Base-by-base conservation (phyloP, 2,888 invertebrate species). In the Trichogramma dendrolimi region DNA sequence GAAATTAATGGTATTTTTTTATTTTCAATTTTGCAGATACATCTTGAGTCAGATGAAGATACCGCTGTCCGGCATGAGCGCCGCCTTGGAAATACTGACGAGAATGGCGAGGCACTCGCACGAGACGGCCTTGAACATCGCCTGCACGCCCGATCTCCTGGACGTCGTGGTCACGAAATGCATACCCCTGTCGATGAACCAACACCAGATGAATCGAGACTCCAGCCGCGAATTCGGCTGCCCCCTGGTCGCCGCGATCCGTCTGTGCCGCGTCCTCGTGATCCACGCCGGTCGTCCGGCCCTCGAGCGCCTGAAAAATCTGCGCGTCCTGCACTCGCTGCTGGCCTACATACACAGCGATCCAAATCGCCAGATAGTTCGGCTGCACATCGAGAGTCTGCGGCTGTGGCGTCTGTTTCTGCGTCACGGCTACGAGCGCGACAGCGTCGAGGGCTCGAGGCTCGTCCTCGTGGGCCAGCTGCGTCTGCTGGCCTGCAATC, bases 71-170 rank as follows among this genome's bases (percentile, higher is more conserved):
- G 88, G 89, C 63, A 86, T 92, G 0, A 84, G 87, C 11, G 87
- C 88, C 67, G 86, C 88, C 56, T 74, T 96, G 55, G 90, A 92
- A 79, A 87, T 95, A 67, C 81, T 96, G 53, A 89, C 86, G 56
- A 85, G 94, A 67, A 78, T 96, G 47, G 85, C 87, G 0, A 85
- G 94, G 72, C 91, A 94, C 76, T 93, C 92, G 6, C 79, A 84
- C 48, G 84, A 87, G 67, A 83, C 86, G 58, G 85, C 90, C 0
- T 78, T 83, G 47, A 84, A 82, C 73, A 84, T 94, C 60, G 80
- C 86, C 10, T 81, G 84, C 52, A 85, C 84, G 67, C 85, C 86
- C 1, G 82, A 86, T 67, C 82, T 95, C 11, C 80, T 95, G 67
- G 80, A 84, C 2, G 79, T 80, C 11, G 81, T 91, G 14, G 74